These are phyloP conservation scores for Phrynosoma blainvillii DNA, from an alignment of 2,113 vertebrate species.

Conservation along the genomic window DNA sequence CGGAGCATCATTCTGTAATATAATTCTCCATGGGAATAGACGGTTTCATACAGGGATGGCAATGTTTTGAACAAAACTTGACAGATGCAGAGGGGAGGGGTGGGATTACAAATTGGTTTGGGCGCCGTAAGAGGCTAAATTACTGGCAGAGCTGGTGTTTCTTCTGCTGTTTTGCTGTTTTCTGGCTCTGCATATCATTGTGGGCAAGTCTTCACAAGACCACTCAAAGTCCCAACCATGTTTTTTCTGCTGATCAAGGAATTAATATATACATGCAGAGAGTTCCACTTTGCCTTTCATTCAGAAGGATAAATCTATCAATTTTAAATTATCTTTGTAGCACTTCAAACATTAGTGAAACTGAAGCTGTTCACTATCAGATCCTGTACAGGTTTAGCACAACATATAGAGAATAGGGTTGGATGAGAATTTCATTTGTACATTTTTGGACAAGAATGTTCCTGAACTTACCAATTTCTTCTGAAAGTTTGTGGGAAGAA, in stretches of 20 bases:
- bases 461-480: too few relatives aligned
- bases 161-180: conserved; percentile 3
- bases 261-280: neutral
- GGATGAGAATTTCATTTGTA: neutral
- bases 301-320: neutral
- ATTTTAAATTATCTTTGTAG: neutral
- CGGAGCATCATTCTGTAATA: conserved; percentile 72
- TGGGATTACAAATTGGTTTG: conserved; percentile 49
- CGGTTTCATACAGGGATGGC: conserved; percentile 59
- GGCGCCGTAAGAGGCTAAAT: neutral
- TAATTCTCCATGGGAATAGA: conserved; percentile 73
- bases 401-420: neutral
- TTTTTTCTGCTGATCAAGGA: neutral
- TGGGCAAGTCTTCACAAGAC: conserved; percentile 27
- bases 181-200: conserved; percentile 9
- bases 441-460: too few relatives aligned
- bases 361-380: neutral
- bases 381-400: neutral
- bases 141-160: conserved; percentile 29
- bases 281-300: neutral
- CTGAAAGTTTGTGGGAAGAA: too few relatives aligned
- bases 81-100: conserved; percentile 44
- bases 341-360: neutral
- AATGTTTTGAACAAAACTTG: conserved; percentile 58
- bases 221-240: neutral